These are phyloP conservation scores for Aplysia californica DNA, from an alignment of 1,140 invertebrate genomes.

Conservation along the genomic window DNA sequence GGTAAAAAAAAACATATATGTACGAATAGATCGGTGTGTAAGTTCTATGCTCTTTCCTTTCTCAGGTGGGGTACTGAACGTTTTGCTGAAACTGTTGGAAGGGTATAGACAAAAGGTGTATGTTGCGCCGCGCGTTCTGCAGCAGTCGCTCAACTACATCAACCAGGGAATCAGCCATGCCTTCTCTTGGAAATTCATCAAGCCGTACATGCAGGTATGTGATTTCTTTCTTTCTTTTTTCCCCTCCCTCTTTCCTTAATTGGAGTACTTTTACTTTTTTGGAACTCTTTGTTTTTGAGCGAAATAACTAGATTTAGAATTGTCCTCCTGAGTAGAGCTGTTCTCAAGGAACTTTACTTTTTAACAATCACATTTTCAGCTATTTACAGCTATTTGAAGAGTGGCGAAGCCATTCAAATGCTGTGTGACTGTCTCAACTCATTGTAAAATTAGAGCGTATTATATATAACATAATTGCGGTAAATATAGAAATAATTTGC, in stretches of 20 bases:
- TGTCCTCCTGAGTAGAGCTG: too few species aligned
- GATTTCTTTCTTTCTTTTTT: background rate
- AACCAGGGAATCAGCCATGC: slow-evolving; percentile 85
- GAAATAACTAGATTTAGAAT: too few species aligned
- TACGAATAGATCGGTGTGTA: too few species aligned
- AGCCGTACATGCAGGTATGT: slow-evolving; percentile 79
- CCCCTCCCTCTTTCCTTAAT: background rate
- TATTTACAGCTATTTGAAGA: too few species aligned
- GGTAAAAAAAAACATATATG: too few species aligned
- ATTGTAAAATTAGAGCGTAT: background rate
- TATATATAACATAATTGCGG: background rate
- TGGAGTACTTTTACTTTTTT: background rate
- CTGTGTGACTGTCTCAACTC: too few species aligned
- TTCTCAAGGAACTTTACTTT: too few species aligned
- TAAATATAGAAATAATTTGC: background rate
- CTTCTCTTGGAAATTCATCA: slow-evolving; percentile 96
- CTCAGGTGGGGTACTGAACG: slow-evolving; percentile 74
- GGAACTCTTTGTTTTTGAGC: too few species aligned
- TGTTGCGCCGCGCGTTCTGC: slow-evolving; percentile 91
- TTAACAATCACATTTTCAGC: too few species aligned
- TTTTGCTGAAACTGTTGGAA: slow-evolving; percentile 77
- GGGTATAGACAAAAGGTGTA: slow-evolving; percentile 89
- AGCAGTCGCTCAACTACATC: slow-evolving; percentile 91
- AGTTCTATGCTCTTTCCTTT: too few species aligned
- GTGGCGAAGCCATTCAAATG: too few species aligned